Evolutionary conservation across 2,888 invertebrate species (phyloP), one percentile per base, ranked within the genome.

Genomic region (Pristionchus arcanus): DNA sequence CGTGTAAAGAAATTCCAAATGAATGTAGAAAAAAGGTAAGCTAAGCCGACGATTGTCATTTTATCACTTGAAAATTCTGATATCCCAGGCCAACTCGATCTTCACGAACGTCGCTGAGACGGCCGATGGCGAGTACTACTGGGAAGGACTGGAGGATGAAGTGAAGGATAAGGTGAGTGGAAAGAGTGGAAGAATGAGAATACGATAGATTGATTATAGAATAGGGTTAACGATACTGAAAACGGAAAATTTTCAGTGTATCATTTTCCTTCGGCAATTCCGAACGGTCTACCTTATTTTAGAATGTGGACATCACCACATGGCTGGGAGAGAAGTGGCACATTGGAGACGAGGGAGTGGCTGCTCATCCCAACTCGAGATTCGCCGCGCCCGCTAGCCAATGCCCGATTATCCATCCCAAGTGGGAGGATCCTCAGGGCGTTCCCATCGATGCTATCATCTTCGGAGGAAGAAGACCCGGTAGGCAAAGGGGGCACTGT

Each of bases 91-190:
- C 93, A 97, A 99, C 95, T 98, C 98, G 0, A 96, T 99, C 49
- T 99, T 98, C 96, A 99, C 99, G 0, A 99, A 99, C 95, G 98
- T 98, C 0, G 99, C 98, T 0, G 97, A 97, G 93, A 98, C 98
- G 0, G 97, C 97, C 87, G 98, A 99, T 94, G 98, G 99, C 1
- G 98, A 98, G 0, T 97, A 98, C 2, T 98, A 97, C 96, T 99
- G 99, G 99, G 98, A 99, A 95, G 99, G 99, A 21, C 97, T 99
- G 97, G 97, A 97, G 95, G 97, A 97, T 83, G 97, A 97, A 66
- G 7, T 89, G 31, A 89, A 89, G 85, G 81, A 49, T 49, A 49
- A 49, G 42, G 42, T 49, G 42, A 9, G 42, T 49, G 42, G 11
- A 42, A 42, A 42, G 42, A 28, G 15, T 28, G 19, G 34, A 37